phyloP scores from a whole-genome alignment of 2,797 vertebrate species.

The Eptatretus atami region DNA sequence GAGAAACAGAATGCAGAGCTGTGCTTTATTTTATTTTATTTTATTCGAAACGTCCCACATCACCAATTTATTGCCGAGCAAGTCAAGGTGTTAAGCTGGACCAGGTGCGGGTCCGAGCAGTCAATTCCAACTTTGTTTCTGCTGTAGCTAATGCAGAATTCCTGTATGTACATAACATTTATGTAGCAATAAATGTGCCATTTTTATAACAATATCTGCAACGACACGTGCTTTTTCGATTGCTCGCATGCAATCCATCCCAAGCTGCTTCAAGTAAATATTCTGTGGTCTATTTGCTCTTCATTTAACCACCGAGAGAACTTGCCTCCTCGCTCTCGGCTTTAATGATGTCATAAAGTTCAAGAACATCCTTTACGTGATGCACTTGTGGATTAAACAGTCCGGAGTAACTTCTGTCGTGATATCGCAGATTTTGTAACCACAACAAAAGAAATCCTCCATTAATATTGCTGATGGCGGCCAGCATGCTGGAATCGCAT shows the following conservation, averaged over 20 bases:
- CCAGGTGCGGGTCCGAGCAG: slow-evolving; percentile 1
- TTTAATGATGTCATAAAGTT: too few species aligned
- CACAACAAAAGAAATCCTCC: too few species aligned
- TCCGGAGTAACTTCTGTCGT: too few species aligned
- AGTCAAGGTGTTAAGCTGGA: neutral
- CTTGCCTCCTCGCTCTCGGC: neutral
- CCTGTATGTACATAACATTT: slow-evolving; percentile 99
- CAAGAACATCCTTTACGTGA: too few species aligned
- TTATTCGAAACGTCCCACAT: slow-evolving; percentile 2
- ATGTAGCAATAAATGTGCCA: slow-evolving; percentile 99
- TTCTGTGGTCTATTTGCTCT: neutral
- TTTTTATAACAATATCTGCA: slow-evolving; percentile 33
- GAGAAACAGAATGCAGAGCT: neutral
- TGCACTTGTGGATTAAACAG: too few species aligned
- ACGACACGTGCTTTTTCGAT: too few species aligned
- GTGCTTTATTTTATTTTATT: neutral
- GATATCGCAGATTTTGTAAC: too few species aligned
- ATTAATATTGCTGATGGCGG: too few species aligned
- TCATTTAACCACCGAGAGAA: neutral
- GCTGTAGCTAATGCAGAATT: slow-evolving; percentile 77
- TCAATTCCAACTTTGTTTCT: slow-evolving; percentile 40
- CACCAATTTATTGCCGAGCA: slow-evolving; percentile 2
- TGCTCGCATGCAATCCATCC: too few species aligned
- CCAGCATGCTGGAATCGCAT: too few species aligned
- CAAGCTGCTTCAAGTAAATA: too few species aligned